These are phyloP conservation scores for Drosophila mimetica DNA, from an alignment of 2,888 invertebrate species.

Conservation along the genomic window DNA sequence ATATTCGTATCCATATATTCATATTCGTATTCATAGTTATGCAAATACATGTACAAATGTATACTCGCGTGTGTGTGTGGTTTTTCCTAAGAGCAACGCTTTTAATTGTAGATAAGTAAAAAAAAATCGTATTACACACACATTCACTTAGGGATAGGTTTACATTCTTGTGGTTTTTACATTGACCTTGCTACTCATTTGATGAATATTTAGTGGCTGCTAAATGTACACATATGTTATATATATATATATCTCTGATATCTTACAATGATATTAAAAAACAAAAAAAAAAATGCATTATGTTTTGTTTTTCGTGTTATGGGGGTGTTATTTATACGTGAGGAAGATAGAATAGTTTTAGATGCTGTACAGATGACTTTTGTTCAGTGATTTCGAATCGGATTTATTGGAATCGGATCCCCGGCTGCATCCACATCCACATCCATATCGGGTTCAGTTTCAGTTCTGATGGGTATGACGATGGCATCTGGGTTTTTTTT, in stretches of 20 bases:
- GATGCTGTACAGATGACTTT: constrained; percentile 21
- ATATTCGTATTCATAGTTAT: constrained; percentile 21
- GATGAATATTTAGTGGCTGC: constrained; percentile 40
- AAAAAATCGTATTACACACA: constrained; percentile 44
- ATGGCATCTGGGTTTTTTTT: background rate
- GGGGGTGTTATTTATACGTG: background rate
- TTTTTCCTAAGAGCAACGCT: constrained; percentile 11
- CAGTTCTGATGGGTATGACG: background rate
- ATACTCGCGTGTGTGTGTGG: constrained; percentile 4
- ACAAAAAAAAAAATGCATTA: constrained; percentile 34
- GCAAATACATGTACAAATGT: constrained; percentile 9
- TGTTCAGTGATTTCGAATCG: constrained; percentile 1
- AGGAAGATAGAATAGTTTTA: constrained; percentile 15
- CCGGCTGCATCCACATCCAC: constrained; percentile 7
- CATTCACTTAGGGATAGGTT: constrained; percentile 33
- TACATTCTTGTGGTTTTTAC: constrained; percentile 32
- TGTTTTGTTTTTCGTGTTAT: constrained; percentile 15
- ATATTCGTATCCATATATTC: constrained; percentile 10
- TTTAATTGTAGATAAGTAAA: constrained; percentile 27
- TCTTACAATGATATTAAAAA: constrained; percentile 37
- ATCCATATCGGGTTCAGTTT: background rate
- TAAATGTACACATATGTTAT: constrained; percentile 43
- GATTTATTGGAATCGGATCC: constrained; percentile 1
- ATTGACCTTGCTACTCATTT: constrained; percentile 43
- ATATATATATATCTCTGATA: constrained; percentile 25